A percentile compares a stretch with the other conserved stretches of the same genome.
phyloP scores from a whole-genome alignment of 2,888 invertebrate genomes.

The Chromoteleia sp. region DNA sequence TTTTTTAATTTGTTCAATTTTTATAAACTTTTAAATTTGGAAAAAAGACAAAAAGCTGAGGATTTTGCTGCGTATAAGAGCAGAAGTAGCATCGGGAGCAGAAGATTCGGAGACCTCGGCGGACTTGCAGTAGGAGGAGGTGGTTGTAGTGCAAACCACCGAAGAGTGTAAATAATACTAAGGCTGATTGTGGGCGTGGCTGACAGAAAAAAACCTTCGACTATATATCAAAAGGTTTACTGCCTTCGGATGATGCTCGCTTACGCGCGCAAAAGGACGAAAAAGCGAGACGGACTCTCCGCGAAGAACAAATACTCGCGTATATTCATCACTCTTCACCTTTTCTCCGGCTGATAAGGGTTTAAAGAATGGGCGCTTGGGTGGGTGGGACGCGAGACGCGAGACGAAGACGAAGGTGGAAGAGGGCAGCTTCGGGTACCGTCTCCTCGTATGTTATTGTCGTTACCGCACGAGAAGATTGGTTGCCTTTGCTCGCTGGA shows the following conservation, averaged over 20 bases:
- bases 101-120: constrained; percentile 60
- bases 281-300: constrained; percentile 56
- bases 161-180: constrained; percentile 84
- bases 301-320: constrained; percentile 80
- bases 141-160: constrained; percentile 75
- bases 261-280: constrained; percentile 72
- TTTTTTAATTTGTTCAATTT: too few species aligned
- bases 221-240: constrained; percentile 85
- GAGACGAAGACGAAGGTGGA: constrained; percentile 58
- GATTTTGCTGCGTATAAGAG: constrained; percentile 10
- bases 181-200: constrained; percentile 85
- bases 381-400: constrained; percentile 66
- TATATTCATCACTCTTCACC: constrained; percentile 70
- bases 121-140: constrained; percentile 67
- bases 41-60: constrained; percentile 17
- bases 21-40: too few species aligned
- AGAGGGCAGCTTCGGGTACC: constrained; percentile 58
- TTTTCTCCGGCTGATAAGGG: constrained; percentile 68
- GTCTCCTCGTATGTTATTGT: constrained; percentile 73
- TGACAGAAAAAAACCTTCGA: constrained; percentile 85
- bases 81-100: constrained; percentile 45
- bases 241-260: constrained; percentile 82
- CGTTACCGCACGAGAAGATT: constrained; percentile 76
- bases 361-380: constrained; percentile 61
- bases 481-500: constrained; percentile 74